Percentiles rank a stretch among this genome's conserved stretches.
Evolutionary conservation across 1,140 invertebrate genomes (phyloP).

Genomic region (Cydia amplana): DNA sequence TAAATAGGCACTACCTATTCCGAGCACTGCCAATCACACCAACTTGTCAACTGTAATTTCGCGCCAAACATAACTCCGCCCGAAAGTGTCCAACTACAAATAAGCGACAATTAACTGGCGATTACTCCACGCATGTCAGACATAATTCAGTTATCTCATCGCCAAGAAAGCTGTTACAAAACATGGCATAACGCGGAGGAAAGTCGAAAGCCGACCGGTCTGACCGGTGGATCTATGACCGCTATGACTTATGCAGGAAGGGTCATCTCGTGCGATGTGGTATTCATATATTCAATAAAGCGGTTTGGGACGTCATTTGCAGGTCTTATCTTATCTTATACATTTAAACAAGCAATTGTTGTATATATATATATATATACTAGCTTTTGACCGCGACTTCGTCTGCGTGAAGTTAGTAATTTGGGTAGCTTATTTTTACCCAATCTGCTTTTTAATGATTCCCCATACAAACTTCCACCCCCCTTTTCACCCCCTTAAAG

Average conservation of each 20-base stretch:
- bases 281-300: background rate
- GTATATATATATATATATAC: too few species aligned
- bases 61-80: background rate
- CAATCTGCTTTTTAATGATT: too few species aligned
- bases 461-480: too few species aligned
- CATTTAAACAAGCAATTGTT: too few species aligned
- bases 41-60: background rate
- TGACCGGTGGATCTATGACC: conserved; percentile 21
- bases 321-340: too few species aligned
- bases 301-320: background rate
- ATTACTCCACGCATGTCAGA: conserved; percentile 34
- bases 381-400: too few species aligned
- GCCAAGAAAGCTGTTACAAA: conserved; percentile 67
- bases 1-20: too few species aligned
- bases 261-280: conserved; percentile 24
- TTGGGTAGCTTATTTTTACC: too few species aligned
- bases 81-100: conserved; percentile 32
- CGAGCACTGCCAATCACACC: background rate
- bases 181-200: conserved; percentile 65
- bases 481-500: too few species aligned
- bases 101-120: conserved; percentile 13
- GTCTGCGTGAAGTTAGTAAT: too few species aligned
- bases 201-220: conserved; percentile 72
- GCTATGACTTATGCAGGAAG: conserved; percentile 39
- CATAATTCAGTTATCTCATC: conserved; percentile 63